A percentile compares a stretch with the other conserved stretches of the same genome.
These are phyloP conservation scores for Eugnorisma glareosa DNA, from an alignment of 2,888 invertebrate genomes.

Conservation along the genomic window DNA sequence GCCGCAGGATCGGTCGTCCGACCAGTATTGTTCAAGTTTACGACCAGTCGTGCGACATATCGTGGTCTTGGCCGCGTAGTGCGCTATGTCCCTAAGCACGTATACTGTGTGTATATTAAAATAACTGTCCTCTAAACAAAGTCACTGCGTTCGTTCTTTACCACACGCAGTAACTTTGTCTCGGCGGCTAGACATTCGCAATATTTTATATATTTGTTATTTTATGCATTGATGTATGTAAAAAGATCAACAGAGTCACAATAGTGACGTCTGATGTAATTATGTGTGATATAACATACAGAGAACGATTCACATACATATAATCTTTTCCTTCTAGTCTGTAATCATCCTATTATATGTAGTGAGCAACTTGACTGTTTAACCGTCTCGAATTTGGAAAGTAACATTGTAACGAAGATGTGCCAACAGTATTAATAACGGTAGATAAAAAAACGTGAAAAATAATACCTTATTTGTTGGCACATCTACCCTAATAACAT, in stretches of 20 bases:
- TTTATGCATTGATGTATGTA: conserved; percentile 36
- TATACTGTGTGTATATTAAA: conserved; percentile 48
- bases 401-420: conserved; percentile 23
- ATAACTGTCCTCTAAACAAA: conserved; percentile 8
- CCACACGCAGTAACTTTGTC: conserved; percentile 25
- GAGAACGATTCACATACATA: conserved; percentile 58
- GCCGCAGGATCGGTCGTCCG: background rate
- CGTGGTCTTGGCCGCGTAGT: background rate
- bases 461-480: background rate
- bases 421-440: conserved; percentile 21
- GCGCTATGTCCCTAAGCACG: background rate
- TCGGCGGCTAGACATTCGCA: conserved; percentile 17
- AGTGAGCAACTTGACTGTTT: conserved; percentile 69
- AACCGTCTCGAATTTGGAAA: conserved; percentile 31
- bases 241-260: conserved; percentile 50
- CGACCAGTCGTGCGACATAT: background rate
- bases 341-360: conserved; percentile 68
- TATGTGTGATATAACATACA: conserved; percentile 72
- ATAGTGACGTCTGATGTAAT: conserved; percentile 60
- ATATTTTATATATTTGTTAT: conserved; percentile 46
- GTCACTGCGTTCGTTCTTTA: conserved; percentile 14
- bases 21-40: background rate
- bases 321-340: conserved; percentile 78
- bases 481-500: conserved; percentile 15
- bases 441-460: background rate